Conservation (phyloP, 2,797 vertebrate species). For the Paramormyrops hopkinsi region DNA sequence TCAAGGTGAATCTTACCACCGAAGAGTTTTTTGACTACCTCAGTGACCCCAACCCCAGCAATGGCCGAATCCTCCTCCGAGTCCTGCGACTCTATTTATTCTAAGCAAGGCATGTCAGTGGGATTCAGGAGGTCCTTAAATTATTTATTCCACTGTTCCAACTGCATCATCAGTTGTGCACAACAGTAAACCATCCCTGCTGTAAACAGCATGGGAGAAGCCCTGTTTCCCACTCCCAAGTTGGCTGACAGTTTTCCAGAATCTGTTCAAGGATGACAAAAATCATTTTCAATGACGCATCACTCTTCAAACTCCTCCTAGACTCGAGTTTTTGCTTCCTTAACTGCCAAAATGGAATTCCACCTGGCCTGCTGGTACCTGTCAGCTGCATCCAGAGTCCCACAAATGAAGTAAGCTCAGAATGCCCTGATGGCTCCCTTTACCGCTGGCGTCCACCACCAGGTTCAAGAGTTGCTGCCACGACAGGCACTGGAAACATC, state of each 20-base stretch:
- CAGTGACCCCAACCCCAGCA: background rate
- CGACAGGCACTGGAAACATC: background rate
- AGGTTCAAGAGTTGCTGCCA: background rate
- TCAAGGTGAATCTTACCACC: background rate
- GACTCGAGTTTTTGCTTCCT: background rate
- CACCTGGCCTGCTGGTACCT: background rate
- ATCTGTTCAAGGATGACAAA: background rate
- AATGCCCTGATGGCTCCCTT: background rate
- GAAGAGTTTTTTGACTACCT: background rate
- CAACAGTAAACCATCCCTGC: background rate
- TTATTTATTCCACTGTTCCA: background rate
- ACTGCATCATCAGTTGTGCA: background rate
- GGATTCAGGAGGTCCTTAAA: background rate
- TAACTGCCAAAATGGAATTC: background rate
- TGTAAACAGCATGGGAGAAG: background rate
- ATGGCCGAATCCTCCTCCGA: background rate
- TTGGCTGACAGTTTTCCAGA: background rate
- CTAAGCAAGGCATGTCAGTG: background rate
- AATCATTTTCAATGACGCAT: background rate
- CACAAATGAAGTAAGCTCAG: background rate
- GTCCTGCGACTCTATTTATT: background rate
- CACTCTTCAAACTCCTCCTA: background rate
- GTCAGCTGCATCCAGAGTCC: background rate
- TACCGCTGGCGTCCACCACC: background rate
- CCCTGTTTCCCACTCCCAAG: background rate